A percentile compares a stretch with the other conserved stretches of the same genome.
Evolutionary conservation across 2,113 vertebrate species (phyloP).

Genomic region (Brachyhypopomus occidentalis): DNA sequence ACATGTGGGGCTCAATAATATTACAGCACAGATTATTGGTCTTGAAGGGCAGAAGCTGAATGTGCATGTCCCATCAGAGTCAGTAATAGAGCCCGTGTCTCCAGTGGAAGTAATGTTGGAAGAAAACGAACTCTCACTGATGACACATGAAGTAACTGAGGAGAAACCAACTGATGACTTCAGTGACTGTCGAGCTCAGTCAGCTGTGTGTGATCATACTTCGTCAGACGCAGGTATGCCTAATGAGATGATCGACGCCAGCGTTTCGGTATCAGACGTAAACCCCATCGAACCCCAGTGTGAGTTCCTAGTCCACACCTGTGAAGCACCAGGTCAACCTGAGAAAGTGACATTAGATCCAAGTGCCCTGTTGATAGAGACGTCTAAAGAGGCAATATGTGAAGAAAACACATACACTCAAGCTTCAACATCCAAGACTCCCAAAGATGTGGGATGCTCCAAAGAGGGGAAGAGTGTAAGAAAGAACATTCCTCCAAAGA

Average conservation of each 20-base stretch:
- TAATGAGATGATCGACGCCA: not conserved
- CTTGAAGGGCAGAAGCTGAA: slow-evolving; percentile 40
- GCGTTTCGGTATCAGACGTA: not conserved
- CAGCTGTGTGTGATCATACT: not conserved
- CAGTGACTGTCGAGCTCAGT: not conserved
- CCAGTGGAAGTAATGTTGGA: slow-evolving; percentile 43
- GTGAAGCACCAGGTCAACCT: not conserved
- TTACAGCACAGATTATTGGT: slow-evolving; percentile 7
- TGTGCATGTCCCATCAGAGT: slow-evolving; percentile 42
- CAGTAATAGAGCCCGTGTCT: slow-evolving; percentile 51
- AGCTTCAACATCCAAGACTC: not conserved
- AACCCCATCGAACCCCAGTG: not conserved
- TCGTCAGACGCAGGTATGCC: not conserved
- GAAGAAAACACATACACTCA: not conserved
- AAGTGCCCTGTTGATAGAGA: not conserved
- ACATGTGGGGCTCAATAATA: slow-evolving; percentile 5
- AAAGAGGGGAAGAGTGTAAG: slow-evolving; percentile 29
- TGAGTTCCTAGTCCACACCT: not conserved
- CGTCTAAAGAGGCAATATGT: not conserved
- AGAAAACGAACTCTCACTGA: not conserved
- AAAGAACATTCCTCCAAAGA: slow-evolving; percentile 72
- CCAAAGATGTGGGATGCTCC: not conserved
- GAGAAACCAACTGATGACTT: not conserved
- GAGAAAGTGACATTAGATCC: not conserved
- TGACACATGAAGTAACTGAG: slow-evolving; percentile 7